Base-by-base conservation (phyloP, 2,797 vertebrate species). In the Poecilia velifera region DNA sequence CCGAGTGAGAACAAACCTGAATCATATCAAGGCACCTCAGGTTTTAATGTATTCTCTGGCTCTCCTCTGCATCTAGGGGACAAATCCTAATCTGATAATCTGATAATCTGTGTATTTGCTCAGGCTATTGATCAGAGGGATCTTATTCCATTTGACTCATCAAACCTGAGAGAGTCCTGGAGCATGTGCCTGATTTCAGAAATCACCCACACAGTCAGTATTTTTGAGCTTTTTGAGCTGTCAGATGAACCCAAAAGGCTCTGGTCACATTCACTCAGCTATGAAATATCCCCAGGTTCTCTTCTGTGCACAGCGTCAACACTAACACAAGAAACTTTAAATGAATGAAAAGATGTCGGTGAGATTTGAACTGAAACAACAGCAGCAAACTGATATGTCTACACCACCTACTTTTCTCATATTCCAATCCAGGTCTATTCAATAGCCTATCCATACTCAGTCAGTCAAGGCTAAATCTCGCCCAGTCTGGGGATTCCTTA, bases 21-120 rank as follows among this genome's bases (percentile, higher is more conserved):
- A 94, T 95, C 88, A 92, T 78, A 88, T 88, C 43, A 71, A 88
- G 85, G 87, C 87, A 89, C 87, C 90, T 90, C 84, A 20, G 85
- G 87, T 90, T 91, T 89, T 91, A 94, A 94, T 91, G 91, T 91
- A 94, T 94, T 93, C 91, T 90, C 87, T 64, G 85, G 87, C 87
- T 91, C 90, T 91, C 86, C 81, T 79, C 83, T 53, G 90, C 90
- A 92, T 88, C 81, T 72, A 75, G 82, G 88, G 92, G 79, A 87
- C 86, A 89, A 87, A 90, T 93, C 89, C 87, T 93, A 94, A 95
- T 93, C 93, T 93, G 94, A 93, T 93, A 94, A 95, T 93, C 93
- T 93, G 94, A 93, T 95, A 94, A 95, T 95, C 94, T 93, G 90
- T 92, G 92, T 94, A 94, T 95, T 92, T 85, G 90, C 90, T 89